These are phyloP conservation scores for Arge pagana DNA, from an alignment of 2,888 invertebrate species.

Conservation along the genomic window DNA sequence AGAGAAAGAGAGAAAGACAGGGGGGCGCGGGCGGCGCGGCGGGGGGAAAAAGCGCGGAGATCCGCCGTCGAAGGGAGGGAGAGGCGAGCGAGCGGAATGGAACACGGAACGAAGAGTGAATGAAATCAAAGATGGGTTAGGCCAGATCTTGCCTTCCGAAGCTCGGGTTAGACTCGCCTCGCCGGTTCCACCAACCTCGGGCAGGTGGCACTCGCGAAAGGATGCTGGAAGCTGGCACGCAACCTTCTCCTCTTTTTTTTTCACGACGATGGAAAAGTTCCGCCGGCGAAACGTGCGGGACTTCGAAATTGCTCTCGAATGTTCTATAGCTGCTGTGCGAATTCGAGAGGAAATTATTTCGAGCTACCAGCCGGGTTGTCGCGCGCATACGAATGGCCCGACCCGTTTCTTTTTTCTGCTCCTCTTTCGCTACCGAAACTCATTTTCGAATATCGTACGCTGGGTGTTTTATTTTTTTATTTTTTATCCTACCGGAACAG, in stretches of 20 bases:
- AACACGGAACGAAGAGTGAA: background rate
- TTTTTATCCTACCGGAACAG: no score
- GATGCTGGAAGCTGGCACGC: background rate
- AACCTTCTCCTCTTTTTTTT: no score
- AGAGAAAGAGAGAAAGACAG: background rate
- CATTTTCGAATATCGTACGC: background rate
- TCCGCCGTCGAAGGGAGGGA: background rate
- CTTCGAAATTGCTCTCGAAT: conserved; percentile 19
- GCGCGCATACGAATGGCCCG: background rate
- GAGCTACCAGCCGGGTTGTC: conserved; percentile 2
- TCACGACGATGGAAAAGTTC: background rate
- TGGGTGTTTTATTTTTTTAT: background rate
- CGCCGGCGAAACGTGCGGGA: conserved; percentile 20
- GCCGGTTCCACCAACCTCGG: no score
- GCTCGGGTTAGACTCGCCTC: background rate
- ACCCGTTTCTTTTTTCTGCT: background rate
- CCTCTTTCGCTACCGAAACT: background rate
- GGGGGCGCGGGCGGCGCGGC: background rate
- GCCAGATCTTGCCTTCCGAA: no score
- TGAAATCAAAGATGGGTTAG: conserved; percentile 13
- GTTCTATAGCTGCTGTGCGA: conserved; percentile 2
- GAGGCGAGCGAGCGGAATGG: background rate
- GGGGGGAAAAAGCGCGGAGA: background rate
- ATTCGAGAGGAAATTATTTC: conserved; percentile 14
- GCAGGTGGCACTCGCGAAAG: conserved; percentile 10